Evolutionary conservation across 2,113 vertebrate genomes (phyloP).

Genomic region (Cheilinus undulatus): DNA sequence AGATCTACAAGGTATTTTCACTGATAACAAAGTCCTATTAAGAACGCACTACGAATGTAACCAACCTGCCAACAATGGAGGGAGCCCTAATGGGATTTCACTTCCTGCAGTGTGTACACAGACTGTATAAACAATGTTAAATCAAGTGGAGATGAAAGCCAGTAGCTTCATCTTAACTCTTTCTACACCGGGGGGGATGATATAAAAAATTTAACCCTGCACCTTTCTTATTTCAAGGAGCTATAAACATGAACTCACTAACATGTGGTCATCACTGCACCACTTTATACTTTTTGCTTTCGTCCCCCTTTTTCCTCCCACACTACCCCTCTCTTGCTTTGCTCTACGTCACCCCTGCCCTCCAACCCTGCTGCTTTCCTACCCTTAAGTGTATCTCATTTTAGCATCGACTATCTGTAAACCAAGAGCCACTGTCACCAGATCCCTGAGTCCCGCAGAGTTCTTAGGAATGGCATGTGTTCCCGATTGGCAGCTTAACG

Average conservation of each 20-base stretch:
- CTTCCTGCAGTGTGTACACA: conserved; percentile 45
- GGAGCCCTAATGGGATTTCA: conserved; percentile 47
- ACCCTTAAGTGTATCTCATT: conserved; percentile 71
- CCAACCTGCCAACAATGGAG: conserved; percentile 10
- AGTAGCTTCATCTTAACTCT: conserved; percentile 34
- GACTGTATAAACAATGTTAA: conserved; percentile 48
- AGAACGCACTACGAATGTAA: conserved; percentile 26
- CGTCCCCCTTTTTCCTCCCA: conserved; percentile 28
- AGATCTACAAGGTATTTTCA: conserved; percentile 22
- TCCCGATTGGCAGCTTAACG: conserved; percentile 69
- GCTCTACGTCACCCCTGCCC: background rate
- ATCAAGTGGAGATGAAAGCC: conserved; percentile 48
- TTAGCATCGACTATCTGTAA: conserved; percentile 78
- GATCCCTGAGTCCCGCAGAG: conserved; percentile 67
- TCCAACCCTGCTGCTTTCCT: conserved; percentile 15
- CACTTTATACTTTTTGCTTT: conserved; percentile 9
- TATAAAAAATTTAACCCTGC: background rate
- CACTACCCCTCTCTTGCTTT: conserved; percentile 16
- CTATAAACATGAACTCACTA: conserved; percentile 54
- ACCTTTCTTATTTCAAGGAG: background rate
- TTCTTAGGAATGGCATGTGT: conserved; percentile 75
- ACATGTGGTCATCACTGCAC: conserved; percentile 31
- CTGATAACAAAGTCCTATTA: conserved; percentile 14
- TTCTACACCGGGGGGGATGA: background rate
- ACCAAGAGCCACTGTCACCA: conserved; percentile 80